Evolutionary conservation across 2,888 invertebrate genomes (phyloP).

Genomic region (Andrena praecox): DNA sequence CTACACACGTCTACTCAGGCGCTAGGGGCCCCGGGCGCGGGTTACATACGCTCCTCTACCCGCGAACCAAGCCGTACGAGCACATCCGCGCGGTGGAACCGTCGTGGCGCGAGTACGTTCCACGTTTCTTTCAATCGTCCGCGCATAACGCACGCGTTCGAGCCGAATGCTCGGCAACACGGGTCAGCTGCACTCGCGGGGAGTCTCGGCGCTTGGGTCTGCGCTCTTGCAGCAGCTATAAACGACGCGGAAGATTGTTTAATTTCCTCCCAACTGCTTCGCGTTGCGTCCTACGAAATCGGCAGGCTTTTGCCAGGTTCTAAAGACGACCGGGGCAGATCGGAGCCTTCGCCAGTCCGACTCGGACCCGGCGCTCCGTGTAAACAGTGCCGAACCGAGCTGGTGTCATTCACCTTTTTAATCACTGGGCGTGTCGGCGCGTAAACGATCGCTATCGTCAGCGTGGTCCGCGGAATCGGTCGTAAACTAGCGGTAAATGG

Average conservation of each 20-base stretch:
- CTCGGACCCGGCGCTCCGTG: background rate
- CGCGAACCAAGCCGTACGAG: slow-evolving; percentile 46
- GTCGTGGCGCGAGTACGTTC: slow-evolving; percentile 44
- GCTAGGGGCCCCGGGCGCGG: slow-evolving; percentile 18
- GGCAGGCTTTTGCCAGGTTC: too few relatives aligned
- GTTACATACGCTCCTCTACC: slow-evolving; percentile 38
- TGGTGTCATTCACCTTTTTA: slow-evolving; percentile 9
- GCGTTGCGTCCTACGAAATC: too few relatives aligned
- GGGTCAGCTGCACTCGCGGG: background rate
- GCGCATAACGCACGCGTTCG: slow-evolving; percentile 36
- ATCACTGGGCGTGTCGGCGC: slow-evolving; percentile 14
- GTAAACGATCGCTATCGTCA: slow-evolving; percentile 29
- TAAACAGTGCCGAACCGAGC: background rate
- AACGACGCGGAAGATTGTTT: too few relatives aligned
- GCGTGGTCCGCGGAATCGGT: background rate
- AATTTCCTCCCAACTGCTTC: too few relatives aligned
- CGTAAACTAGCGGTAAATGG: slow-evolving; percentile 3
- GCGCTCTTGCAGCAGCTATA: too few relatives aligned
- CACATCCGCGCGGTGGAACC: slow-evolving; percentile 45
- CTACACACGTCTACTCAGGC: background rate
- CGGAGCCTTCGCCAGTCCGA: too few relatives aligned
- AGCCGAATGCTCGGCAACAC: slow-evolving; percentile 1
- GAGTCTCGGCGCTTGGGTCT: background rate
- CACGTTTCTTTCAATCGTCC: slow-evolving; percentile 49
- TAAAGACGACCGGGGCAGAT: too few relatives aligned